Percentiles rank a stretch among this genome's conserved stretches.
These are phyloP conservation scores for Choreutis nemorana DNA, from an alignment of 2,888 invertebrate species.

Conservation along the genomic window DNA sequence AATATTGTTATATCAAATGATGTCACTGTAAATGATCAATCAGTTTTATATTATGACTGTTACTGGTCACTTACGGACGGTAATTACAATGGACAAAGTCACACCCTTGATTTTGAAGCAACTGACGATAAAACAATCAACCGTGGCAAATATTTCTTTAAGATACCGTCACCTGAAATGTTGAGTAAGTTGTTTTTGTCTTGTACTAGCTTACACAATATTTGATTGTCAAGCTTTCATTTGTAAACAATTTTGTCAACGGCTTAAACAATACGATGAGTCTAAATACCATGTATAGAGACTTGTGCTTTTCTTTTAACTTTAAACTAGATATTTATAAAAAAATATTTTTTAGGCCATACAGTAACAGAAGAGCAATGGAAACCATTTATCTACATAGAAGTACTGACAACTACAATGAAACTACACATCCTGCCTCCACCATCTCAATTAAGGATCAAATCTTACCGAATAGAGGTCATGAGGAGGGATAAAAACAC, in stretches of 20 bases:
- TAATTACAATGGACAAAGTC: conserved; percentile 34
- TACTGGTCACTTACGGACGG: conserved; percentile 40
- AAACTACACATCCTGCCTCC: conserved; percentile 45
- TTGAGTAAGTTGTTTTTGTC: conserved; percentile 37
- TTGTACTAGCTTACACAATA: background rate
- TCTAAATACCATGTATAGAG: too few species aligned
- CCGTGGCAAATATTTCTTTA: conserved; percentile 48
- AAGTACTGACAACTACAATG: conserved; percentile 35
- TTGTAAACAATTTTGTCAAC: background rate
- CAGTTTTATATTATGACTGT: conserved; percentile 51
- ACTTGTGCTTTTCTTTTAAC: too few species aligned
- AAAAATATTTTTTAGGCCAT: conserved; percentile 29
- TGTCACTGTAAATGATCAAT: conserved; percentile 39
- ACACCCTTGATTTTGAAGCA: conserved; percentile 49
- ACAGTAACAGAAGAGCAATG: conserved; percentile 35
- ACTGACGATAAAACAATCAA: conserved; percentile 36
- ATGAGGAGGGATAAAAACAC: conserved; percentile 24
- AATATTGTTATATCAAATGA: conserved; percentile 45
- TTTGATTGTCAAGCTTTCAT: background rate
- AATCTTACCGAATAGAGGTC: conserved; percentile 31
- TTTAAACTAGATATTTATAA: background rate
- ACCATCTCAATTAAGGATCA: conserved; percentile 30
- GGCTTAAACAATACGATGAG: background rate
- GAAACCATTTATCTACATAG: conserved; percentile 54
- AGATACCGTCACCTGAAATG: conserved; percentile 47